Evolutionary conservation across 2,888 invertebrate genomes (phyloP).

Genomic region (Dryococelus australis): DNA sequence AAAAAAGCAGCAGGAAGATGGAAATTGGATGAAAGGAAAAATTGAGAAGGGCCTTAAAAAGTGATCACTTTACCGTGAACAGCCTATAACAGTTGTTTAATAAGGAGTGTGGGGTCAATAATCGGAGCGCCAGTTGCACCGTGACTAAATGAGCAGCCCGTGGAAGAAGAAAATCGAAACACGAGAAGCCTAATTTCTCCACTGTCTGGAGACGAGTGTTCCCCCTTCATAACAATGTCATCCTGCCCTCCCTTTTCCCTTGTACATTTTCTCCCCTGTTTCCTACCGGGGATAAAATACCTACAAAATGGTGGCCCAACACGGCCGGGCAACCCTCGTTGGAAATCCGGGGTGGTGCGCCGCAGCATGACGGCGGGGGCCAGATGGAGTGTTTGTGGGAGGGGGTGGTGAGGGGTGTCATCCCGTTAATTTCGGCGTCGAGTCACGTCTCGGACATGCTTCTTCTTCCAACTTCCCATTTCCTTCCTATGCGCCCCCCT

Average conservation of each 20-base stretch:
- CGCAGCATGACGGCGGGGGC: background rate
- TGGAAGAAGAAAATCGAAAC: background rate
- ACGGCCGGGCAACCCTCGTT: background rate
- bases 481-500: background rate
- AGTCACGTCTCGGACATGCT: constrained; percentile 35
- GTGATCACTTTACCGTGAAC: too few relatives aligned
- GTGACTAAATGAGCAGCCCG: too few relatives aligned
- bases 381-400: background rate
- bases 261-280: background rate
- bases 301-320: constrained; percentile 23
- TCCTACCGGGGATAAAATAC: constrained; percentile 12
- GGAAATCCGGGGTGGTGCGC: constrained; percentile 11
- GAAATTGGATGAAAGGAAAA: too few relatives aligned
- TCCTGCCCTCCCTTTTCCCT: background rate
- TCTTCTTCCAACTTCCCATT: constrained; percentile 31
- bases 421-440: constrained; percentile 25
- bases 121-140: too few relatives aligned
- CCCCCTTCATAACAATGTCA: constrained; percentile 11
- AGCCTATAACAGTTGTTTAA: too few relatives aligned
- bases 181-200: background rate
- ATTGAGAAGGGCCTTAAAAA: too few relatives aligned
- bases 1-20: too few relatives aligned
- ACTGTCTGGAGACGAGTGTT: background rate
- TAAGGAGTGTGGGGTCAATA: too few relatives aligned
- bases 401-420: background rate